Evolutionary conservation across 1,140 invertebrate species (phyloP).

Genomic region (Solenopsis fugax): DNA sequence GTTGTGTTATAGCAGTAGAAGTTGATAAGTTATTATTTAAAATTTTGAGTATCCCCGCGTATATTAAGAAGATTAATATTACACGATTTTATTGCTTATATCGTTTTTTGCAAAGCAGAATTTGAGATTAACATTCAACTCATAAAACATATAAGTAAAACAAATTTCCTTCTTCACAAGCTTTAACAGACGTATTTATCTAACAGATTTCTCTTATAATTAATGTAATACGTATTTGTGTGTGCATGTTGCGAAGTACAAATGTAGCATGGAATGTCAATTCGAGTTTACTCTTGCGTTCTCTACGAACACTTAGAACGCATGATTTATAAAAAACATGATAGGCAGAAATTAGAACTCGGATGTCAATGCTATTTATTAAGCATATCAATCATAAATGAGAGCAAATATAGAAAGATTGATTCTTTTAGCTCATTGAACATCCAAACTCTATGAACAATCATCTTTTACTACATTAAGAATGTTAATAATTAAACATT

Average conservation of each 20-base stretch:
- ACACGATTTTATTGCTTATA: slow-evolving; percentile 15
- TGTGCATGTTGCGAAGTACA: slow-evolving; percentile 55
- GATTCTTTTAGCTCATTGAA: slow-evolving; percentile 11
- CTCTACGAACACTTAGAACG: not conserved
- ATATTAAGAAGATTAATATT: slow-evolving; percentile 17
- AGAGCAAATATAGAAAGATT: not conserved
- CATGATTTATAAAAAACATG: not conserved
- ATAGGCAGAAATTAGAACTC: slow-evolving; percentile 5
- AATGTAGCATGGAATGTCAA: slow-evolving; percentile 49
- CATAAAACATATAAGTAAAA: not conserved
- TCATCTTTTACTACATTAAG: slow-evolving; percentile 25
- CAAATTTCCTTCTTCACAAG: not conserved
- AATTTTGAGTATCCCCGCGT: not conserved
- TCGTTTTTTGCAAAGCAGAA: not conserved
- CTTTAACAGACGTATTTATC: not conserved
- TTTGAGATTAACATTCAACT: slow-evolving; percentile 21
- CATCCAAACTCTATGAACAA: slow-evolving; percentile 6
- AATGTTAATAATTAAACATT: slow-evolving; percentile 42
- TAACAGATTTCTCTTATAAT: slow-evolving; percentile 63
- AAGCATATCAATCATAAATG: not conserved
- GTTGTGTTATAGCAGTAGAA: not conserved
- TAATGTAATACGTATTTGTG: slow-evolving; percentile 74
- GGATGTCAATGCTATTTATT: slow-evolving; percentile 16
- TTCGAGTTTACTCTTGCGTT: not conserved
- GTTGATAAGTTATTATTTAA: not conserved